These are phyloP conservation scores for Hypomesus transpacificus DNA, from an alignment of 2,113 vertebrate species.

Conservation along the genomic window DNA sequence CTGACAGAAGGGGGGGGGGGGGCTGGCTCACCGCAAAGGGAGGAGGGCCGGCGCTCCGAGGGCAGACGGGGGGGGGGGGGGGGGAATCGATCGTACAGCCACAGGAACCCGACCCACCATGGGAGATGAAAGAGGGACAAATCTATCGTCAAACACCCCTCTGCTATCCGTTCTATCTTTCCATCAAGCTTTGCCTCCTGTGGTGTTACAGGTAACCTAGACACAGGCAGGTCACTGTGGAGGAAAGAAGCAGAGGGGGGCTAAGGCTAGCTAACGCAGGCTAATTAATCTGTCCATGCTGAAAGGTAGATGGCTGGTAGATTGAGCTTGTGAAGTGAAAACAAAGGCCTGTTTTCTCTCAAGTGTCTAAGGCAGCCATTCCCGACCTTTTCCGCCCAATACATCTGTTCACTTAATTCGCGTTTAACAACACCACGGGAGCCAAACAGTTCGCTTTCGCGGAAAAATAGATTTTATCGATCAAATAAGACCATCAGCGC, in stretches of 20 bases:
- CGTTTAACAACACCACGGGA: too few relatives aligned
- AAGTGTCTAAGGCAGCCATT: too few relatives aligned
- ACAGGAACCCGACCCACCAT: constrained; percentile 6
- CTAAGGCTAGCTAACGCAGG: background rate
- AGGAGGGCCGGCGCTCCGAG: constrained; percentile 25
- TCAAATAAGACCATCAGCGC: too few relatives aligned
- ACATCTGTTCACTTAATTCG: too few relatives aligned
- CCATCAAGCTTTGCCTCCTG: constrained; percentile 21
- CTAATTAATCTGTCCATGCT: background rate
- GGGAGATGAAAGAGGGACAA: constrained; percentile 34
- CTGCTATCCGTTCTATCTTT: constrained; percentile 3
- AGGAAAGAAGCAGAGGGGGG: constrained; percentile 42
- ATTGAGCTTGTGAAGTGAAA: too few relatives aligned
- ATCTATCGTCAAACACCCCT: constrained; percentile 18
- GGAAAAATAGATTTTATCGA: too few relatives aligned
- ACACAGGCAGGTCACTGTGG: constrained; percentile 42
- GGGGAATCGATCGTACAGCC: constrained; percentile 31
- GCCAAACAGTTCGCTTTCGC: too few relatives aligned
- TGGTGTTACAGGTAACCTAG: constrained; percentile 33
- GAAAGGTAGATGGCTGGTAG: too few relatives aligned
- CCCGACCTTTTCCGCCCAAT: too few relatives aligned
- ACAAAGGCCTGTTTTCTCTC: too few relatives aligned
- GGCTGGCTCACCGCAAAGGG: background rate
- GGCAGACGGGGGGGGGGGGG: constrained; percentile 18
- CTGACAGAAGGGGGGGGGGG: constrained; percentile 19